These are phyloP conservation scores for Myotis lucifugus DNA, from an alignment of 2,113 vertebrate genomes.

Conservation along the genomic window DNA sequence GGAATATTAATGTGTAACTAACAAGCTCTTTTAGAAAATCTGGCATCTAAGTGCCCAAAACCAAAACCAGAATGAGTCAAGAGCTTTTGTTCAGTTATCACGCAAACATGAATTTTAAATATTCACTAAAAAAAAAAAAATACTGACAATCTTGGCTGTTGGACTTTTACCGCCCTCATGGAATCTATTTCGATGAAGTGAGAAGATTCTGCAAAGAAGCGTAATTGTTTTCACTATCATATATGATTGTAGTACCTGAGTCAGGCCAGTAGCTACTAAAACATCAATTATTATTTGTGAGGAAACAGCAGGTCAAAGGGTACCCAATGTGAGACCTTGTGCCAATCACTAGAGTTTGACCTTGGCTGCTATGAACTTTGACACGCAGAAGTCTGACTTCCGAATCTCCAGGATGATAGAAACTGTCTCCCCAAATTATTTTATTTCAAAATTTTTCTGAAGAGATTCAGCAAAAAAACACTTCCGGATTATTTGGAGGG, in stretches of 20 bases:
- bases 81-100: constrained; percentile 29
- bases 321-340: background rate
- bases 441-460: background rate
- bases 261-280: background rate
- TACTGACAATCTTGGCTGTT: background rate
- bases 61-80: constrained; percentile 37
- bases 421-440: constrained; percentile 25
- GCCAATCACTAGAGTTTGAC: background rate
- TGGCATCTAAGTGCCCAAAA: background rate
- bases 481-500: background rate
- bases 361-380: background rate
- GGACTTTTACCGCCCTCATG: background rate
- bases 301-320: background rate
- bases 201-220: background rate
- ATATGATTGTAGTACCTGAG: background rate
- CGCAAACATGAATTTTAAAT: constrained; percentile 15
- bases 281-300: background rate
- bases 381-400: background rate
- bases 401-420: background rate
- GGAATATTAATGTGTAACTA: constrained; percentile 50
- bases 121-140: background rate
- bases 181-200: background rate
- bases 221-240: background rate
- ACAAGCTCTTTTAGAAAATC: constrained; percentile 13
- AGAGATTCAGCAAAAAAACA: background rate